Evolutionary conservation across 2,797 vertebrate species (phyloP), one percentile per base, ranked within the genome.

Genomic region (Xerus rutilus): DNA sequence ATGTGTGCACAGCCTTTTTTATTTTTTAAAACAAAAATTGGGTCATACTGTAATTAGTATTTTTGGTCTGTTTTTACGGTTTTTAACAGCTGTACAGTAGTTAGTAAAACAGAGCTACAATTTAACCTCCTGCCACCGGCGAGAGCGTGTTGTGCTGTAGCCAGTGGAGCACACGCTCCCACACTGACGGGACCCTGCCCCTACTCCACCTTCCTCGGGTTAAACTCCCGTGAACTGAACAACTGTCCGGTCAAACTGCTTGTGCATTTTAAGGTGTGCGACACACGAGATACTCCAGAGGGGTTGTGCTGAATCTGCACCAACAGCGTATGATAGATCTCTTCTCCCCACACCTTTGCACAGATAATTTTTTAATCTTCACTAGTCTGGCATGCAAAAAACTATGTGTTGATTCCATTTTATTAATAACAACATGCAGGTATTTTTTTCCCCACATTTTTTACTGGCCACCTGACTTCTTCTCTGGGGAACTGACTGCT

Each of bases 281-380:
- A 73, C 1, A 76, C 21, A 54, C 14, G 28, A 32, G 21, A 82
- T 12, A 54, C 4, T 10, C 21, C 30, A 49, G 82, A 86, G 52
- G 84, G 10, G 25, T 8, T 17, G 5, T n/a, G 10, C 28, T 35
- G 76, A 76, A 72, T 82, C 47, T 59, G 47, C 3, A 64, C 65
- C 39, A 3, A 59, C 54, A 23, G 32, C 10, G 10, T 9, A 21
- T 12, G 4, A n/a, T 23, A 13, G 32, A 4, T 1, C 0, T 21
- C 45, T 47, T 43, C 47, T 17, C 83, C 43, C 35, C 43, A 79
- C 17, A 77, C 3, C 13, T 86, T 28, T 79, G 45, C 74, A 64
- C 64, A 69, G 57, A 64, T 30, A 77, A 69, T 18, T 43, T 92
- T 92, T 89, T 74, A 91, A 91, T 83, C 45, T 35, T 93, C 67